Conservation (phyloP, 2,888 invertebrate species). For the Dicyrtomina minuta region DNA sequence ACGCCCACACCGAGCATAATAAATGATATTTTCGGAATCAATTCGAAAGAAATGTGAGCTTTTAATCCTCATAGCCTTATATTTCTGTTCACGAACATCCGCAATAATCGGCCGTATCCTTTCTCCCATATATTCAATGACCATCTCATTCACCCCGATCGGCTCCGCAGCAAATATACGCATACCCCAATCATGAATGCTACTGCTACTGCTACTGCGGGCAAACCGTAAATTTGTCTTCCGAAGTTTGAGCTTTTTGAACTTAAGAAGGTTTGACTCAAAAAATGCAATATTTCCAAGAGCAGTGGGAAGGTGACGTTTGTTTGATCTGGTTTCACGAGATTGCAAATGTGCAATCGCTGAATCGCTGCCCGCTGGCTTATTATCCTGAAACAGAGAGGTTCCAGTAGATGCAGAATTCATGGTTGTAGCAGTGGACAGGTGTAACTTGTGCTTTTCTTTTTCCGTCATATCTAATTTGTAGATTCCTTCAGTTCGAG, state of each 20-base stretch:
- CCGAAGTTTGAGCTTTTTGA: slow-evolving; percentile 97
- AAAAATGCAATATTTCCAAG: slow-evolving; percentile 90
- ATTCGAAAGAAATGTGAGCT: slow-evolving; percentile 97
- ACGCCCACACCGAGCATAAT: slow-evolving; percentile 97
- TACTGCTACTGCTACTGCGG: too few species aligned
- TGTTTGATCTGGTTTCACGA: slow-evolving; percentile 91
- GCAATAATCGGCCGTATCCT: slow-evolving; percentile 91
- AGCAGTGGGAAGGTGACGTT: slow-evolving; percentile 84
- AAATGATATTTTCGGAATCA: slow-evolving; percentile 95
- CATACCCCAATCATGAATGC: slow-evolving; percentile 99
- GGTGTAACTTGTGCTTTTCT: slow-evolving; percentile 46
- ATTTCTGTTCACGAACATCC: slow-evolving; percentile 90
- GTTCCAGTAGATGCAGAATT: slow-evolving; percentile 13
- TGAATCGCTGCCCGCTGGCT: slow-evolving; percentile 54
- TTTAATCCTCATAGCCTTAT: slow-evolving; percentile 96
- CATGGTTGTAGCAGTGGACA: slow-evolving; percentile 29
- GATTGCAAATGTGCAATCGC: slow-evolving; percentile 65
- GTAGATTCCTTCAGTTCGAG: slow-evolving; percentile 89
- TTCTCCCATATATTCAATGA: slow-evolving; percentile 98
- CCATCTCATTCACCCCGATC: slow-evolving; percentile 99
- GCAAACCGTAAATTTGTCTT: slow-evolving; percentile 98
- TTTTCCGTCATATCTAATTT: slow-evolving; percentile 86
- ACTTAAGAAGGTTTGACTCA: slow-evolving; percentile 83
- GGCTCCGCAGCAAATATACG: slow-evolving; percentile 97
- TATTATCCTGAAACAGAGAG: slow-evolving; percentile 39